A percentile compares a stretch with the other conserved stretches of the same genome.
These are phyloP conservation scores for Xenops minutus DNA, from an alignment of 2,797 vertebrate species.

Conservation along the genomic window DNA sequence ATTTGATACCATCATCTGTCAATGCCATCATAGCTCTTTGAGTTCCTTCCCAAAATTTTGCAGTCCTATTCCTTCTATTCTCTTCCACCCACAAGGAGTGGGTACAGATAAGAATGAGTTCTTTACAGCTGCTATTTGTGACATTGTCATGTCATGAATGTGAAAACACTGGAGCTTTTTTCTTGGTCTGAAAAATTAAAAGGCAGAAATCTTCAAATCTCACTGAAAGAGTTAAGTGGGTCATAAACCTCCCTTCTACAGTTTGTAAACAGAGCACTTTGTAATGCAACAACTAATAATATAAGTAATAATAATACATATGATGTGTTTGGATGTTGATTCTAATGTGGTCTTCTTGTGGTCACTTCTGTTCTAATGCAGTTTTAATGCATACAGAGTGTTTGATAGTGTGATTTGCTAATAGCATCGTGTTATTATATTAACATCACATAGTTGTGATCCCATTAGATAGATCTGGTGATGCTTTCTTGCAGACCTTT, in stretches of 20 bases:
- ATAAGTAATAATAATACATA: neutral
- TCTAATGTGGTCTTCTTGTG: neutral
- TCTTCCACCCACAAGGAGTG: neutral
- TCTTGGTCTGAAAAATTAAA: conserved; percentile 15
- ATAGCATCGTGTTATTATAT: neutral
- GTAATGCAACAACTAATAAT: neutral
- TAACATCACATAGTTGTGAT: neutral
- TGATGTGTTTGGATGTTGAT: neutral
- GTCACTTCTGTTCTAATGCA: neutral
- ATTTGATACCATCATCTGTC: neutral
- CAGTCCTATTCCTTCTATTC: neutral
- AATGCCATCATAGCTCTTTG: neutral
- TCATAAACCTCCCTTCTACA: neutral
- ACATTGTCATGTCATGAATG: neutral
- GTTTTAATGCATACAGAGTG: neutral
- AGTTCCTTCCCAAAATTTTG: neutral
- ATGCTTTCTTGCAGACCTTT: neutral
- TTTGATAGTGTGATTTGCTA: neutral
- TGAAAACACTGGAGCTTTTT: neutral
- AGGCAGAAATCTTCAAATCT: conserved; percentile 7
- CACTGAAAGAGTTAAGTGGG: neutral
- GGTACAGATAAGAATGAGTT: neutral
- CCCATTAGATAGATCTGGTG: neutral
- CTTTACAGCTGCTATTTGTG: neutral
- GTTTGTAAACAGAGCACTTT: neutral